phyloP scores from a whole-genome alignment of 2,888 invertebrate genomes.

The Conops quadrifasciatus region DNA sequence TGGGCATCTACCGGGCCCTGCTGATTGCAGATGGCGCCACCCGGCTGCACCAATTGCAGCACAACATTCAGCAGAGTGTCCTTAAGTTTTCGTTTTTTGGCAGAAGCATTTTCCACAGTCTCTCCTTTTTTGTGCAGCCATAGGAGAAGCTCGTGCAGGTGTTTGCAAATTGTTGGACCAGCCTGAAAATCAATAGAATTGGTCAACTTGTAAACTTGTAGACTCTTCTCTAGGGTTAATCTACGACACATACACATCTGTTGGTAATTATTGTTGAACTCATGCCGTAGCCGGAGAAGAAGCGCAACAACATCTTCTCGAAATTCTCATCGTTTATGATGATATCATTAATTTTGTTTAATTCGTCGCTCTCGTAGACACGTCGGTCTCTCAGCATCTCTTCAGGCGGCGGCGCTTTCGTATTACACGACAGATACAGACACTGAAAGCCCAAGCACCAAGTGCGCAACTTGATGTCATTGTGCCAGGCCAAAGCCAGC shows the following conservation, averaged over 20 bases:
- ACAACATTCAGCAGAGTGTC: constrained; percentile 74
- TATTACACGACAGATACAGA: constrained; percentile 75
- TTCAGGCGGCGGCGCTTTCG: constrained; percentile 62
- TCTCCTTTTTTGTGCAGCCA: constrained; percentile 75
- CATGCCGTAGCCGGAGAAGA: constrained; percentile 73
- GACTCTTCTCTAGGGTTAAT: neutral
- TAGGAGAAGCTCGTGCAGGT: constrained; percentile 76
- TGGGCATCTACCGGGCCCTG: constrained; percentile 79
- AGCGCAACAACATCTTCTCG: constrained; percentile 71
- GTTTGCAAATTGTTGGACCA: constrained; percentile 79
- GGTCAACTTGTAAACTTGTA: no score
- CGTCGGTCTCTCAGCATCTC: constrained; percentile 50
- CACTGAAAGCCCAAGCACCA: constrained; percentile 81
- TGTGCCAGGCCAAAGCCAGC: constrained; percentile 73
- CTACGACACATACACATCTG: constrained; percentile 58
- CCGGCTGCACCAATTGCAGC: constrained; percentile 76
- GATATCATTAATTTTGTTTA: constrained; percentile 67
- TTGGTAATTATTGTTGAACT: constrained; percentile 62
- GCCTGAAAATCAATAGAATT: constrained; percentile 66
- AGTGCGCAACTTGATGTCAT: constrained; percentile 75
- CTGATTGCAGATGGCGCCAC: constrained; percentile 71
- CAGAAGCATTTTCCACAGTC: constrained; percentile 65
- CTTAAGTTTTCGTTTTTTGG: constrained; percentile 68
- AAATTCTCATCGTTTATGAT: constrained; percentile 73
- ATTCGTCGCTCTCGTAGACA: constrained; percentile 54